These are phyloP conservation scores for Cryptophagus acutangulus DNA, from an alignment of 2,888 invertebrate genomes.

Conservation along the genomic window DNA sequence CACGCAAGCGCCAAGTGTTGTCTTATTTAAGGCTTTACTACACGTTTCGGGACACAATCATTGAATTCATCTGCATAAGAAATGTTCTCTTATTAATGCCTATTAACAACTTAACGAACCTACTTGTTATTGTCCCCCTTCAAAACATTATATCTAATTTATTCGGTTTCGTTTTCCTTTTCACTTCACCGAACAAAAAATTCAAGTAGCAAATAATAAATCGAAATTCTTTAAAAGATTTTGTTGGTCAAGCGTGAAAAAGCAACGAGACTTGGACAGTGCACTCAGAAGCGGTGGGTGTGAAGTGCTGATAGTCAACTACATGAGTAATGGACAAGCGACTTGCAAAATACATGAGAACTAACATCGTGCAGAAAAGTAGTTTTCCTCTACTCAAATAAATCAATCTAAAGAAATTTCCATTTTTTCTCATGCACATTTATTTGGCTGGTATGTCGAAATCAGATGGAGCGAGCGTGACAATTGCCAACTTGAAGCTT, in stretches of 20 bases:
- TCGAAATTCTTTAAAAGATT: too few species aligned
- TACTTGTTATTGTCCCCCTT: too few species aligned
- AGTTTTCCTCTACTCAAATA: slow-evolving; percentile 14
- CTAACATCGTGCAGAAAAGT: slow-evolving; percentile 21
- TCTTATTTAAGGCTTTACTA: slow-evolving; percentile 24
- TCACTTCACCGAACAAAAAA: too few species aligned
- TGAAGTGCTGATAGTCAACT: slow-evolving; percentile 22
- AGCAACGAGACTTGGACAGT: slow-evolving; percentile 7
- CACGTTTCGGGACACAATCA: slow-evolving; percentile 15
- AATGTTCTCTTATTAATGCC: slow-evolving; percentile 13
- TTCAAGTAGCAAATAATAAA: too few species aligned
- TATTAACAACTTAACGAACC: slow-evolving; percentile 10
- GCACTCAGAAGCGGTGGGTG: slow-evolving; percentile 20
- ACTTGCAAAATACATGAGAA: slow-evolving; percentile 26
- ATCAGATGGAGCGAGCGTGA: too few species aligned
- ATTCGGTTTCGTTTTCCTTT: too few species aligned
- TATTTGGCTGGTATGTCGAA: too few species aligned
- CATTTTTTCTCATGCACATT: too few species aligned
- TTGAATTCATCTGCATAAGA: slow-evolving; percentile 23
- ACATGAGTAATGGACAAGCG: slow-evolving; percentile 25
- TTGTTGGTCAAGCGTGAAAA: too few species aligned
- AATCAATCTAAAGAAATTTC: slow-evolving; percentile 21
- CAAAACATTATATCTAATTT: too few species aligned
- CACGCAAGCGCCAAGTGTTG: slow-evolving; percentile 35
- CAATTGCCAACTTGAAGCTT: too few species aligned